Evolutionary conservation across 2,797 vertebrate species (phyloP), one percentile per base, ranked within the genome.

Genomic region (Cephalopachus bancanus): DNA sequence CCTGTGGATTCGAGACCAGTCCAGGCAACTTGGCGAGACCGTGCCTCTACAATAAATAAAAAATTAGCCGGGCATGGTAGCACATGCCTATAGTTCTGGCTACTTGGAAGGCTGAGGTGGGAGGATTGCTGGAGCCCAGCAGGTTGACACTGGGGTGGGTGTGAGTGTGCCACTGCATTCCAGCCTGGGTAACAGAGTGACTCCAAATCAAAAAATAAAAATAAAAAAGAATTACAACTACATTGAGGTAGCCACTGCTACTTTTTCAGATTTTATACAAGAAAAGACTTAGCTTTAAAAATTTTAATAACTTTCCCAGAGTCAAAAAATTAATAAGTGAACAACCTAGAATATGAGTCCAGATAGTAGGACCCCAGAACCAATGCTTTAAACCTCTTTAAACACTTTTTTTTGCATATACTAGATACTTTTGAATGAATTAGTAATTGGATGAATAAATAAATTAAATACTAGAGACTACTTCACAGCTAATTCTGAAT

Each of bases 261-360:
- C 71, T 62, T 67, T 91, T 10, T 64, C 67, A 16, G 11, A 7
- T 51, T 71, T 89, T 94, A 65, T 8, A 67, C 74, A 65, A 30
- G 22, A 95, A 93, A 57, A 96, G 85, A 92, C 53, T 28, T 10
- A 49, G 9, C 57, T n/a, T 93, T 69, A 62, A 37, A 81, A 92
- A 92, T 65, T 86, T 88, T 88, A 96, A 44, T 83, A 67, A 74
- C 6, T 87, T 92, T 62, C 4, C 12, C 51, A 92, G 64, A n/a
- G 69, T 81, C 80, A 85, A 64, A 85, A 83, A 92, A 71, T 59
- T n/a, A 71, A 17, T 33, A 86, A 69, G 22, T 59, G 15, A 59
- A 28, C 64, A 91, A 30, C 28, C 7, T 11, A 80, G 83, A 62
- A 53, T 33, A 24, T 81, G 30, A 91, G 12, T n/a, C 3, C 65